These are phyloP conservation scores for Morpho achilles DNA, from an alignment of 2,888 invertebrate genomes.

Conservation along the genomic window DNA sequence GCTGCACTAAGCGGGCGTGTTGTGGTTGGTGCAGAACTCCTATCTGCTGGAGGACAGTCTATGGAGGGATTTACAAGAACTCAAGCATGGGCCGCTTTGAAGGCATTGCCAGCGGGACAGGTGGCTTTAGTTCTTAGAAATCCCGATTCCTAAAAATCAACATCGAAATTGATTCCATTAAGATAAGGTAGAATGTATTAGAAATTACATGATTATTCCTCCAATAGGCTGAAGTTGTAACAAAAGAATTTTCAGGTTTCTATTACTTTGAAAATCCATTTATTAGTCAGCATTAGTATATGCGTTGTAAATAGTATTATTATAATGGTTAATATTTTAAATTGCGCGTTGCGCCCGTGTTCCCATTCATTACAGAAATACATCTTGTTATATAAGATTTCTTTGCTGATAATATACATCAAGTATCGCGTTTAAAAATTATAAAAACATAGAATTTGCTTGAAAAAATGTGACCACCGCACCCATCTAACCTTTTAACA, in stretches of 20 bases:
- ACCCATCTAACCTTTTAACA: too few relatives aligned
- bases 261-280: constrained; percentile 5
- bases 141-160: constrained; percentile 32
- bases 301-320: constrained; percentile 24
- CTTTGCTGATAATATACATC: too few relatives aligned
- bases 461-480: too few relatives aligned
- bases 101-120: constrained; percentile 91
- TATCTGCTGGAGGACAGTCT: constrained; percentile 89
- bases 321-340: constrained; percentile 9
- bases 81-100: constrained; percentile 96
- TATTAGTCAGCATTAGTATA: constrained; percentile 28
- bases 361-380: too few relatives aligned
- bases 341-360: not conserved
- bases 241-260: not conserved
- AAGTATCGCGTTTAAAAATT: too few relatives aligned
- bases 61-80: constrained; percentile 93
- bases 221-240: not conserved
- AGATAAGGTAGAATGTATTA: too few relatives aligned
- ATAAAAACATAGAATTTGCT: too few relatives aligned
- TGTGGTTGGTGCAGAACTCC: constrained; percentile 91
- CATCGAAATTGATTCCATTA: too few relatives aligned
- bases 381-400: too few relatives aligned
- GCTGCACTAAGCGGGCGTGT: constrained; percentile 92
- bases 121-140: constrained; percentile 80
- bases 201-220: not conserved